Evolutionary conservation across 2,888 invertebrate species (phyloP), one percentile per base, ranked within the genome.

Genomic region (Lissonota sp.): DNA sequence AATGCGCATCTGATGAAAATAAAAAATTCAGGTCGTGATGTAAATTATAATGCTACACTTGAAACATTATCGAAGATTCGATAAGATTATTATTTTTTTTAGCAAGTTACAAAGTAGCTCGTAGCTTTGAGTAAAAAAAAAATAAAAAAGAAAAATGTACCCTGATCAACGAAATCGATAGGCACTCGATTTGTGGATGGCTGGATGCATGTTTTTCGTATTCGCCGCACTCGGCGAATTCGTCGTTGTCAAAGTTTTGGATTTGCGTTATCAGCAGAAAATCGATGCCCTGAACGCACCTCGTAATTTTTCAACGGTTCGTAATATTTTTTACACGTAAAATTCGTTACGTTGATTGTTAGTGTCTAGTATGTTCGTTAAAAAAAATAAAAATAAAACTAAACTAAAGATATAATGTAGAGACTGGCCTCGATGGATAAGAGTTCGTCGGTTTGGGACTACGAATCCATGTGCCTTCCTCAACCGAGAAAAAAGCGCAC

Each of bases 131-230:
- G 3, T 26, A 3, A 26, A 26, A 26, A 10, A 64, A 64, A 3
- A 10, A 55, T 53, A 6, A 16, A 53, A 26, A 8, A 6, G n/a
- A 69, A 2, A 51, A 51, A 26, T 8, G 12, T 7, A 26, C 5
- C 8, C 80, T 74, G 8, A 44, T 77, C 73, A 80, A 69, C 67
- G 84, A 87, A 83, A 82, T 86, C 88, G 26, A 91, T 60, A 97
- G 97, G 97, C 97, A 1, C 92, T 97, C 53, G 97, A 97, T 91
- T 93, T 97, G 7, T 97, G 97, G 97, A 97, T 97, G 97, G 97
- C 97, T 4, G 96, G 96, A 5, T 97, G 97, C 88, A 97, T 97
- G 96, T 94, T 97, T 87, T 97, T 97, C 80, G 97, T 97, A 4
- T 97, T 97, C 89, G 96, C 96, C 0, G 96, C 97, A 0, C 93